Base-by-base conservation (phyloP, 2,797 vertebrate species). In the Apogon talboti region DNA sequence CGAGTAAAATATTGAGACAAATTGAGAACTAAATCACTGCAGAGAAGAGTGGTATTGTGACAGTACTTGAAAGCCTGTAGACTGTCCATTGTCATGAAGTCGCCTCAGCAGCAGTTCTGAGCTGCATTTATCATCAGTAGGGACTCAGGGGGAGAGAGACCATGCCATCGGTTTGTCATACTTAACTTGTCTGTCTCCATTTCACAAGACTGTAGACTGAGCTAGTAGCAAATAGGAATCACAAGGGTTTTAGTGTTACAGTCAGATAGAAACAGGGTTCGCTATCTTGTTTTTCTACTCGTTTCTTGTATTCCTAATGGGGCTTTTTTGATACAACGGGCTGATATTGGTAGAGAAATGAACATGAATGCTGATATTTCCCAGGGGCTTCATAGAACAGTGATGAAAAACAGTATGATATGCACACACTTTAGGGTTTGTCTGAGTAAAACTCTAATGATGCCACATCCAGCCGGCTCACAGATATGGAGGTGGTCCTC, bases 1-100 rank as follows among this genome's bases (percentile, higher is more conserved):
- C 87, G 82, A 86, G 85, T 86, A 81, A 87, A 87, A 83, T 89
- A 90, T 90, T 87, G 82, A 91, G 88, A 92, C 84, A 89, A 88
- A 91, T 87, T 80, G 84, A 87, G 81, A 65, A 30, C 48, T 91
- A 91, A 88, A 90, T 91, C 89, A 90, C 64, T 48, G 58, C 68
- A 53, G 86, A 84, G 82, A 58, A 57, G 83, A 82, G 80, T 74
- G 68, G 73, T 71, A 72, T 85, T 82, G 81, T 87, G 89, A 86
- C 87, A 80, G 67, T 60, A 69, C 82, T 71, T 68, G 74, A 86
- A 79, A 85, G 82, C 70, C 76, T 48, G 79, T 50, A 76, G 82
- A 87, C 82, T 74, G 77, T 81, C 80, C 80, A 74, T 83, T 87
- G 87, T 89, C 75, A 71, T 79, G 86, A 77, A 70, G 74, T 84